Evolutionary conservation across 1,140 invertebrate species (phyloP).

Genomic region (Calliphora vicina): DNA sequence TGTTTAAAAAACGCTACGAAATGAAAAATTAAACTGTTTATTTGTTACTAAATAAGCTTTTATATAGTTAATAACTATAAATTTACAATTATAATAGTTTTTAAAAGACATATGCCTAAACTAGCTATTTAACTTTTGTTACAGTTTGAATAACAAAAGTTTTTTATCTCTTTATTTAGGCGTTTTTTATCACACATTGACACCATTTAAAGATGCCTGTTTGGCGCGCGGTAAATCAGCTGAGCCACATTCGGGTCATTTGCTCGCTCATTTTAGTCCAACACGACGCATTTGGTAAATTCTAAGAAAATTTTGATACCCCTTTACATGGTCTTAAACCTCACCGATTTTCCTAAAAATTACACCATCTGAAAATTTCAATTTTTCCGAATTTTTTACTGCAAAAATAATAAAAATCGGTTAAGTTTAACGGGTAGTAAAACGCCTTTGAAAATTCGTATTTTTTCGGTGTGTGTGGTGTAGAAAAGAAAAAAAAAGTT

Average conservation of each 20-base stretch:
- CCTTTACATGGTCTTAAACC: slow-evolving; percentile 32
- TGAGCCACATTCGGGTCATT: slow-evolving; percentile 31
- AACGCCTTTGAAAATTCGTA: slow-evolving; percentile 39
- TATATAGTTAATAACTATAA: no score
- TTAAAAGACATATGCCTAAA: no score
- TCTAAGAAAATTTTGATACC: slow-evolving; percentile 37
- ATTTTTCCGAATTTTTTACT: slow-evolving; percentile 53
- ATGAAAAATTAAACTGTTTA: background rate
- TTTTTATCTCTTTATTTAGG: no score
- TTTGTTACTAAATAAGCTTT: no score
- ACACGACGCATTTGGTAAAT: slow-evolving; percentile 35
- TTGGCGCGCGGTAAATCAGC: slow-evolving; percentile 29
- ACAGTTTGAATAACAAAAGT: no score
- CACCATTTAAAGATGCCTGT: slow-evolving; percentile 24
- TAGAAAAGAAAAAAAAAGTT: slow-evolving; percentile 47
- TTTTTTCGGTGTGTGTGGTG: slow-evolving; percentile 37
- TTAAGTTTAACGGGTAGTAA: slow-evolving; percentile 44
- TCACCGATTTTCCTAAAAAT: slow-evolving; percentile 25
- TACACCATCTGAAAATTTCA: slow-evolving; percentile 42
- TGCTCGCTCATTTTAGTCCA: slow-evolving; percentile 33
- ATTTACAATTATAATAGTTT: no score
- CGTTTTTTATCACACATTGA: background rate
- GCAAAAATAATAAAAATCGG: slow-evolving; percentile 49
- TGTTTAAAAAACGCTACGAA: background rate
- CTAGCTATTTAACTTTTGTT: no score